Base-by-base conservation (phyloP, 2,888 invertebrate species). In the Bugula neritina region DNA sequence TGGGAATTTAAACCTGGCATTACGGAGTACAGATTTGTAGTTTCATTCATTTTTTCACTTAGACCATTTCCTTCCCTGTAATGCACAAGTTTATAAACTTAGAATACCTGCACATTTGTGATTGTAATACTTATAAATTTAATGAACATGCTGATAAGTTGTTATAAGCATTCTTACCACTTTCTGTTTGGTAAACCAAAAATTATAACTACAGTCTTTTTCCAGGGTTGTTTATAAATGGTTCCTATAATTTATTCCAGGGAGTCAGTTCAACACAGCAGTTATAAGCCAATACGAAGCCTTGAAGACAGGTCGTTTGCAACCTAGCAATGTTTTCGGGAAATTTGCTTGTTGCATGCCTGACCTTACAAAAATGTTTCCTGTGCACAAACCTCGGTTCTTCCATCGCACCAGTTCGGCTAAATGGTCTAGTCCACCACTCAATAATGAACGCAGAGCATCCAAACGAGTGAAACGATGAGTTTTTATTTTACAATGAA, bases 391-490 rank as follows among this genome's bases (percentile, higher is more conserved):
- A 71, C 78, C 81, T 1, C 75, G 84, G 17, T 84, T 83, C 74
- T 79, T 78, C 76, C 82, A 83, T 73, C 78, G 85, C 54, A 84
- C 84, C 13, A 85, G 85, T 72, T 85, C 85, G 10, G 85, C 85
- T 17, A 76, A 80, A 31, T 86, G 86, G 86, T 79, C 81, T 72
- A 83, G 85, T 1, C 85, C 86, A 0, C 79, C 82, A 52, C 72
- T 77, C 23, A 78, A 78, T n/a, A n/a, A n/a, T 10, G 52, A 52
- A 21, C 52, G 21, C 10, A 52, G 52, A 52, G 21, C 21, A 21
- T 10, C 13, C 13, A 52, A 52, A 52, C 21, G 52, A 52, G 52
- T 52, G 52, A 52, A 52, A 52, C 52, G 52, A 52, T 52, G 52
- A 17, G 21, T 21, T 52, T 52, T 52, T 52, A 52, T 17, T 52